These are phyloP conservation scores for Chrysoperla carnea DNA, from an alignment of 1,140 invertebrate species.

Conservation along the genomic window DNA sequence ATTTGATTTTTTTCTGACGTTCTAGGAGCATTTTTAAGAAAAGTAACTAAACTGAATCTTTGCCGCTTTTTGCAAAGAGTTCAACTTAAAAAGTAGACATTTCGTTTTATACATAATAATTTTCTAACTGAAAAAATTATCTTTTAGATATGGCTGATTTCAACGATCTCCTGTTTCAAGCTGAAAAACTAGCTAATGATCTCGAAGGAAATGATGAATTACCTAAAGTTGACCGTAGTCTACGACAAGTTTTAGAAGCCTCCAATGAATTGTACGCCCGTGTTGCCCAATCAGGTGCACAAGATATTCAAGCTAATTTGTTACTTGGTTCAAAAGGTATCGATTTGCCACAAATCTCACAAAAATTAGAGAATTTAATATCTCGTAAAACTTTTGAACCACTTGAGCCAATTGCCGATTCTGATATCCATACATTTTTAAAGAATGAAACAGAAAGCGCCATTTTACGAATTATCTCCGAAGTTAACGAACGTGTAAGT, in stretches of 20 bases:
- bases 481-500: conserved; percentile 65
- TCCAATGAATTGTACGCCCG: conserved; percentile 77
- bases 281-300: conserved; percentile 63
- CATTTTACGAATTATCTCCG: conserved; percentile 77
- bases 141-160: conserved; percentile 35
- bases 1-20: too few species aligned
- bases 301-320: conserved; percentile 90
- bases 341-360: conserved; percentile 79
- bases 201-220: conserved; percentile 68
- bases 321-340: conserved; percentile 82
- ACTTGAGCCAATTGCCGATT: conserved; percentile 72
- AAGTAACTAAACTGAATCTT: too few species aligned
- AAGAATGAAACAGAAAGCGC: conserved; percentile 90
- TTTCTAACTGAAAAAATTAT: background rate
- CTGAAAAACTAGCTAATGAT: conserved; percentile 76
- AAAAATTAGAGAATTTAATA: conserved; percentile 77
- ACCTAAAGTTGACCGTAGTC: conserved; percentile 74
- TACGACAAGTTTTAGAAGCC: conserved; percentile 80
- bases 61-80: too few species aligned
- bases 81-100: too few species aligned
- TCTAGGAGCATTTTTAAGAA: too few species aligned
- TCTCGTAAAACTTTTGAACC: conserved; percentile 73
- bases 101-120: too few species aligned
- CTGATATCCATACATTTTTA: conserved; percentile 75
- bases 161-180: conserved; percentile 71